Percentiles rank a stretch among this genome's conserved stretches.
Evolutionary conservation across 2,888 invertebrate species (phyloP).

Genomic region (Drosophila prolongata): DNA sequence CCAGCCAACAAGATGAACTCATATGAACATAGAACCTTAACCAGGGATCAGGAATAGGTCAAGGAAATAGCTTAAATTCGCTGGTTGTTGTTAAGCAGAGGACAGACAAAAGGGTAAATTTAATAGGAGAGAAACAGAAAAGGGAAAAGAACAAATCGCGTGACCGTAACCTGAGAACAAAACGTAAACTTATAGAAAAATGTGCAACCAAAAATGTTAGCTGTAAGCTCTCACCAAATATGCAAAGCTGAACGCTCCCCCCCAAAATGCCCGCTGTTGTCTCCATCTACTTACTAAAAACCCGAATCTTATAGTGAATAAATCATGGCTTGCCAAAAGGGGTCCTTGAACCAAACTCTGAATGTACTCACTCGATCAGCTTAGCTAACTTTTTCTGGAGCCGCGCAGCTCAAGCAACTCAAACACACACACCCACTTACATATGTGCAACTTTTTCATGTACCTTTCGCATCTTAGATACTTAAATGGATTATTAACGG

Average conservation of each 20-base stretch:
- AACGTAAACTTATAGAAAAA: conserved; percentile 33
- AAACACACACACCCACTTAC: conserved; percentile 35
- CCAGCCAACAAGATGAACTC: conserved; percentile 31
- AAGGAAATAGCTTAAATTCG: conserved; percentile 7
- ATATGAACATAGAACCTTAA: conserved; percentile 6
- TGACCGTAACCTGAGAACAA: conserved; percentile 64
- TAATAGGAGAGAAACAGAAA: conserved; percentile 10
- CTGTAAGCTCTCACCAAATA: conserved; percentile 61
- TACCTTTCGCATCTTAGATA: conserved; percentile 76
- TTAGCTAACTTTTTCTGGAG: conserved; percentile 40
- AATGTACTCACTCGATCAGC: conserved; percentile 36
- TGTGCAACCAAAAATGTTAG: conserved; percentile 55
- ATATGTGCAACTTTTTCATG: conserved; percentile 73
- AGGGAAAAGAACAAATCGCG: conserved; percentile 51
- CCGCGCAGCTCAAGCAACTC: conserved; percentile 27
- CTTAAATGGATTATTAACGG: conserved; percentile 47
- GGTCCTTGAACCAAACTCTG: conserved; percentile 12
- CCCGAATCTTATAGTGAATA: conserved; percentile 2
- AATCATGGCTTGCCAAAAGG: conserved; percentile 31
- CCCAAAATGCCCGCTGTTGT: conserved; percentile 13
- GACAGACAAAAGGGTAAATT: conserved; percentile 3
- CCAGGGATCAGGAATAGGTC: conserved; percentile 9
- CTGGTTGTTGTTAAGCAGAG: conserved; percentile 21
- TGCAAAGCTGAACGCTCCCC: conserved; percentile 32
- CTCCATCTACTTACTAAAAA: conserved; percentile 15